Percentiles rank a stretch among this genome's conserved stretches.
These are phyloP conservation scores for Tiaroga cobitis DNA, from an alignment of 2,797 vertebrate genomes.

Conservation along the genomic window DNA sequence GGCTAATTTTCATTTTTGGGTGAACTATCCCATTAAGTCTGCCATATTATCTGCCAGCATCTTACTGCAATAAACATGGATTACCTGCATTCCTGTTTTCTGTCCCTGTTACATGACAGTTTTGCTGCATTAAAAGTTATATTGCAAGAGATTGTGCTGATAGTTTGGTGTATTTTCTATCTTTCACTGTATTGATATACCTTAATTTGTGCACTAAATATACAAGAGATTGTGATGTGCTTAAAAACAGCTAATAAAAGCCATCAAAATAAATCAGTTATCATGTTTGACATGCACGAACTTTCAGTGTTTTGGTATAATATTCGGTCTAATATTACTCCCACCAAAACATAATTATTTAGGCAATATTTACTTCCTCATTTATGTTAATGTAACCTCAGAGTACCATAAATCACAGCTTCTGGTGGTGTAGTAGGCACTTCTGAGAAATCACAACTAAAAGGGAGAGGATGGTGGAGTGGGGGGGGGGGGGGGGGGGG, in stretches of 20 bases:
- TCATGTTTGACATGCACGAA: background rate
- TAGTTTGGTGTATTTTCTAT: background rate
- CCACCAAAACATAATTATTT: background rate
- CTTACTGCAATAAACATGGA: too few relatives aligned
- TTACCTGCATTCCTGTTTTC: too few relatives aligned
- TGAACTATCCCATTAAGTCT: too few relatives aligned
- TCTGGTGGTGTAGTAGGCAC: background rate
- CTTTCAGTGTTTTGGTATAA: background rate
- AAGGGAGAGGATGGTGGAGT: background rate
- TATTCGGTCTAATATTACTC: too few relatives aligned
- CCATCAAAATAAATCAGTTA: background rate
- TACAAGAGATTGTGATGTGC: background rate
- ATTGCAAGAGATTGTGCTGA: background rate
- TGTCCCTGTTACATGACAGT: too few relatives aligned
- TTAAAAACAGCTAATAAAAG: background rate
- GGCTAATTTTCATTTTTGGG: too few relatives aligned
- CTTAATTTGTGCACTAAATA: background rate
- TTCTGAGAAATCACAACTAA: constrained; percentile 8
- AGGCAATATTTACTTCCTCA: background rate
- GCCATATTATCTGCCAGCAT: too few relatives aligned
- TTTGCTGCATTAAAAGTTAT: too few relatives aligned
- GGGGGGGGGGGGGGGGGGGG: background rate
- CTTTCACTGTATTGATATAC: background rate
- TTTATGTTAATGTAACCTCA: background rate
- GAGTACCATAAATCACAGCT: background rate